phyloP scores from a whole-genome alignment of 2,113 vertebrate species.

The Thymallus thymallus region DNA sequence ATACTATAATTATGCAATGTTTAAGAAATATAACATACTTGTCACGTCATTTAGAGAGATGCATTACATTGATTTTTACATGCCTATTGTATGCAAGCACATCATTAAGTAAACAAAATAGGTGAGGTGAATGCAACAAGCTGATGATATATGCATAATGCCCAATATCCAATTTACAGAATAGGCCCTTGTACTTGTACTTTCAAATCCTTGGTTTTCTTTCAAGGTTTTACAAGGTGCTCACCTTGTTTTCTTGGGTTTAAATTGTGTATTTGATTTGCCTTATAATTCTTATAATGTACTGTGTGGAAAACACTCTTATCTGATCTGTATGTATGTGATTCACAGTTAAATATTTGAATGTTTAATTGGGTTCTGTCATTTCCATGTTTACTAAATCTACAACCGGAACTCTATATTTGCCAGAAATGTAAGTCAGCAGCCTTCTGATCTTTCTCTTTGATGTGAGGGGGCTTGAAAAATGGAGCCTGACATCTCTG shows the following conservation, averaged over 20 bases:
- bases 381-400: conserved; percentile 49
- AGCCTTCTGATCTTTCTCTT: conserved; percentile 52
- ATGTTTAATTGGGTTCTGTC: conserved; percentile 24
- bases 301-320: background rate
- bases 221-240: too few relatives aligned
- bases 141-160: too few relatives aligned
- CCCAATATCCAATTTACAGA: too few relatives aligned
- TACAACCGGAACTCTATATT: background rate
- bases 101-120: too few relatives aligned
- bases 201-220: too few relatives aligned
- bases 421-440: background rate
- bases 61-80: too few relatives aligned
- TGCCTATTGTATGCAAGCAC: too few relatives aligned
- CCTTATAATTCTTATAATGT: too few relatives aligned
- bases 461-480: conserved; percentile 44
- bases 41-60: background rate
- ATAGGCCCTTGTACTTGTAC: too few relatives aligned
- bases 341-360: conserved; percentile 41
- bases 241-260: too few relatives aligned
- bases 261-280: too few relatives aligned
- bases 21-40: background rate
- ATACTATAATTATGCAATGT: background rate
- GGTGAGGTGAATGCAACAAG: too few relatives aligned
- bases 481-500: conserved; percentile 24
- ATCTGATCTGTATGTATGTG: background rate